Evolutionary conservation across 1,140 invertebrate species (phyloP).

Genomic region (Dolichoris vasculosae): DNA sequence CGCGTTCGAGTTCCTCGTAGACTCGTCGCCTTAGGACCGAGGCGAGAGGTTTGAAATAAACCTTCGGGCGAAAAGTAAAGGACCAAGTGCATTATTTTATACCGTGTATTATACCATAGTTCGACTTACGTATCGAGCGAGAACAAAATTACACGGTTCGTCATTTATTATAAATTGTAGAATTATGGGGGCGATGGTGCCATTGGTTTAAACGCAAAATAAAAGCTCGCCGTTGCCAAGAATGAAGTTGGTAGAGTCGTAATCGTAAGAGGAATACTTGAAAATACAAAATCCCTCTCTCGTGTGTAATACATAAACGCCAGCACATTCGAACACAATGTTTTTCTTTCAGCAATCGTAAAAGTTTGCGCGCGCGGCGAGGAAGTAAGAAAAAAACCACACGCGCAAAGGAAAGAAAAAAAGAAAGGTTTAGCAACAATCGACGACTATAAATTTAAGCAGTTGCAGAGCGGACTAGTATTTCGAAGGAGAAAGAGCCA

Average conservation of each 20-base stretch:
- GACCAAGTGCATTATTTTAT: too few relatives aligned
- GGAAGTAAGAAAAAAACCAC: too few relatives aligned
- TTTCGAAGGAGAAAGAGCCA: constrained; percentile 5
- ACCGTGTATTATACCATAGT: too few relatives aligned
- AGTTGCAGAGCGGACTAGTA: constrained; percentile 3
- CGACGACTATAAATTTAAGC: constrained; percentile 34
- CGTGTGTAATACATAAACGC: background rate
- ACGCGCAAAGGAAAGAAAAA: background rate
- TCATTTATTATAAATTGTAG: too few relatives aligned
- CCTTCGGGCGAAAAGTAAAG: too few relatives aligned
- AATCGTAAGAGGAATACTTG: background rate
- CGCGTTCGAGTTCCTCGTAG: too few relatives aligned
- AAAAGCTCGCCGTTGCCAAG: background rate
- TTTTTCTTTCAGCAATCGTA: constrained; percentile 11
- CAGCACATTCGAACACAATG: background rate
- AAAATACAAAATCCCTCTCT: background rate
- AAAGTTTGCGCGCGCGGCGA: background rate
- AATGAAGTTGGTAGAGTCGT: background rate
- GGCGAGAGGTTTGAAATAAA: too few relatives aligned
- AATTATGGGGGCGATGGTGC: background rate
- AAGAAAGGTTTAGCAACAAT: constrained; percentile 33
- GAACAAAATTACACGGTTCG: too few relatives aligned
- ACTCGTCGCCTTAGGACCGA: too few relatives aligned
- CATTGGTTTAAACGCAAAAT: background rate
- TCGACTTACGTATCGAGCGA: too few relatives aligned